Evolutionary conservation across 2,113 vertebrate genomes (phyloP).

Genomic region (Oncorhynchus kisutch): DNA sequence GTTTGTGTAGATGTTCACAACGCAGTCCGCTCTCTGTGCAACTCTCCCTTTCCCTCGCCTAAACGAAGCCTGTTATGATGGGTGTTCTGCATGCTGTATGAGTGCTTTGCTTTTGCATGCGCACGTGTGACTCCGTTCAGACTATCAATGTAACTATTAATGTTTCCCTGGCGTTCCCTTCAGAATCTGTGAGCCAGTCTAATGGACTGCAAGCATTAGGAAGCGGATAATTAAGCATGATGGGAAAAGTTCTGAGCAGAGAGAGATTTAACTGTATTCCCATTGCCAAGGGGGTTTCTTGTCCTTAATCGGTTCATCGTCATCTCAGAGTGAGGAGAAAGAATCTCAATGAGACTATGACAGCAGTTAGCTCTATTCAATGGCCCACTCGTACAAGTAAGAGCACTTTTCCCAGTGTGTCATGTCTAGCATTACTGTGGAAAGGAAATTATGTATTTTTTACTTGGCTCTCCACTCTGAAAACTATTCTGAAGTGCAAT

Average conservation of each 20-base stretch:
- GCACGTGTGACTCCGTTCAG: slow-evolving; percentile 16
- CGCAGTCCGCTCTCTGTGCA: too few species aligned
- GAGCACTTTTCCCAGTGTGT: neutral
- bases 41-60: too few species aligned
- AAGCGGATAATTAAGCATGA: neutral
- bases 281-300: neutral
- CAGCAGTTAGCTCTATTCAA: neutral
- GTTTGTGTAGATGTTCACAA: too few species aligned
- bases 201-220: slow-evolving; percentile 8
- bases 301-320: neutral
- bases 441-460: too few species aligned
- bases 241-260: neutral
- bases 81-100: neutral
- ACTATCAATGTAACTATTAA: slow-evolving; percentile 12
- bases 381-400: neutral
- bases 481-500: too few species aligned
- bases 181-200: slow-evolving; percentile 2
- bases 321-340: neutral
- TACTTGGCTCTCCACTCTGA: too few species aligned
- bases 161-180: neutral
- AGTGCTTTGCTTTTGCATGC: neutral
- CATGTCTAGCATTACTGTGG: too few species aligned
- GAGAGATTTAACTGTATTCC: neutral
- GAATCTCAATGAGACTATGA: neutral
- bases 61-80: neutral